Conservation (phyloP, 2,888 invertebrate species). For the Dione juno region DNA sequence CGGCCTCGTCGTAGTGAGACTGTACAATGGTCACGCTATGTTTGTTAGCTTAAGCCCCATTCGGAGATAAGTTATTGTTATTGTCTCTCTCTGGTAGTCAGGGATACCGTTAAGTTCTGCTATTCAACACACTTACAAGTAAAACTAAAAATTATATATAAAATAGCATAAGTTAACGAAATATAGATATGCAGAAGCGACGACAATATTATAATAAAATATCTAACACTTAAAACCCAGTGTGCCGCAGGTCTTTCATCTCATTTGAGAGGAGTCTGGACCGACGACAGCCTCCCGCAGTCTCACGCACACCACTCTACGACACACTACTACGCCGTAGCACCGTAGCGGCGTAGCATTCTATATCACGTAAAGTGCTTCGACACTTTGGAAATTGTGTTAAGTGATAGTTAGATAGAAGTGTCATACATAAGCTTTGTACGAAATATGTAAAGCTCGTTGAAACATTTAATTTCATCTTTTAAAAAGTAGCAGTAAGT, state of each 20-base stretch:
- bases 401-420: conserved; percentile 14
- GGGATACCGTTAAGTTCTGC: too few relatives aligned
- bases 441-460: not conserved
- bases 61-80: too few relatives aligned
- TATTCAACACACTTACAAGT: too few relatives aligned
- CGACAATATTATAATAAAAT: too few relatives aligned
- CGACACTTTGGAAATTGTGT: conserved; percentile 7
- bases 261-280: conserved; percentile 22
- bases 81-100: too few relatives aligned
- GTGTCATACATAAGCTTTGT: not conserved
- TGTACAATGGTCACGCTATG: too few relatives aligned
- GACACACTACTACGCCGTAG: conserved; percentile 11
- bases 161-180: too few relatives aligned
- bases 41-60: too few relatives aligned
- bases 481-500: conserved; percentile 10
- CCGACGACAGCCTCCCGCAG: conserved; percentile 27
- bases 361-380: conserved; percentile 4
- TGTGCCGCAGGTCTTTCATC: conserved; percentile 7
- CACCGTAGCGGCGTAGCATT: conserved; percentile 7
- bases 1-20: too few relatives aligned
- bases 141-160: too few relatives aligned
- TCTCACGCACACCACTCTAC: conserved; percentile 28
- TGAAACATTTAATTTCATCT: not conserved
- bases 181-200: too few relatives aligned
- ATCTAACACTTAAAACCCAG: not conserved